Evolutionary conservation across 2,888 invertebrate genomes (phyloP).

Genomic region (Andrena hattorfiana): DNA sequence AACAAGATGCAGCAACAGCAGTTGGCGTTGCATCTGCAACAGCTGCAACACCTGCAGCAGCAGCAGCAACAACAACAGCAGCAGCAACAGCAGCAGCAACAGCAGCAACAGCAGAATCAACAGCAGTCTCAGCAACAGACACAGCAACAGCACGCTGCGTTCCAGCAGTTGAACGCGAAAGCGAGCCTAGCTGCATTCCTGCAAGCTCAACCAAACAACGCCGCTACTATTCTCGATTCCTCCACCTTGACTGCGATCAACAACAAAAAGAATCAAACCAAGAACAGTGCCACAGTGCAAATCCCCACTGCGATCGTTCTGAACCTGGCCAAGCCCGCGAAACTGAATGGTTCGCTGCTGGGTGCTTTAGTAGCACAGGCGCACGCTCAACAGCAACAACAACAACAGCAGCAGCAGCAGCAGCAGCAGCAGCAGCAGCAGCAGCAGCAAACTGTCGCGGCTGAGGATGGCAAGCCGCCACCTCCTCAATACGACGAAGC

Average conservation of each 20-base stretch:
- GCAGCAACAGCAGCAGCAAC: slow-evolving; percentile 86
- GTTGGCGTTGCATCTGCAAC: slow-evolving; percentile 86
- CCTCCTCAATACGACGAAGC: slow-evolving; percentile 91
- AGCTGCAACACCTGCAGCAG: slow-evolving; percentile 88
- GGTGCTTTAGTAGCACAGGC: slow-evolving; percentile 83
- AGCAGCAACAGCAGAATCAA: slow-evolving; percentile 77
- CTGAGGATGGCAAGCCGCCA: slow-evolving; percentile 85
- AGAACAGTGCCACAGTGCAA: slow-evolving; percentile 81
- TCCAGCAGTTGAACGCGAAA: slow-evolving; percentile 85
- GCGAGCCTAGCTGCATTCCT: slow-evolving; percentile 85
- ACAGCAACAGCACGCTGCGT: slow-evolving; percentile 81
- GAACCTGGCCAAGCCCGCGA: slow-evolving; percentile 82
- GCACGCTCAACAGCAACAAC: slow-evolving; percentile 79
- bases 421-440: slow-evolving; percentile 49
- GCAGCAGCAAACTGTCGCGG: slow-evolving; percentile 69
- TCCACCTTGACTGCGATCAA: slow-evolving; percentile 83
- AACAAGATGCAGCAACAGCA: slow-evolving; percentile 89
- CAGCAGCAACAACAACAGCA: slow-evolving; percentile 87
- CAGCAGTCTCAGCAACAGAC: slow-evolving; percentile 75
- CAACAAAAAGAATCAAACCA: slow-evolving; percentile 83
- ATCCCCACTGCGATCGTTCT: slow-evolving; percentile 83
- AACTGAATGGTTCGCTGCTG: slow-evolving; percentile 82
- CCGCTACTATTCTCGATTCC: slow-evolving; percentile 80
- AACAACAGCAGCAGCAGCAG: slow-evolving; percentile 28
- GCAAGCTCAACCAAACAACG: slow-evolving; percentile 83